Evolutionary conservation across 2,797 vertebrate species (phyloP).

Genomic region (Rhodeus uyekii): DNA sequence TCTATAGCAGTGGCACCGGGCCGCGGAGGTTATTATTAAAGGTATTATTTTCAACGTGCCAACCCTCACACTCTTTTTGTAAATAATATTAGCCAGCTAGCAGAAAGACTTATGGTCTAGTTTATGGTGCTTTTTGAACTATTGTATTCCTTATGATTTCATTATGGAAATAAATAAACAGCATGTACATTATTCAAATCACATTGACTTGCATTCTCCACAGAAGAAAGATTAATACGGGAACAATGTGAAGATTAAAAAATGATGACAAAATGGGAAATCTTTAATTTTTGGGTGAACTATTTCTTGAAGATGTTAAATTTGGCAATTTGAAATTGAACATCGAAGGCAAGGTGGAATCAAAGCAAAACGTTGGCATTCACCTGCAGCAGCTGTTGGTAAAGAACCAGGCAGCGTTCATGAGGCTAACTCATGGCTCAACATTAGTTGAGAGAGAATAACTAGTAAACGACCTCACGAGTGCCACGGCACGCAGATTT

Average conservation of each 20-base stretch:
- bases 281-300: neutral
- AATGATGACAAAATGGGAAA: neutral
- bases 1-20: too few species aligned
- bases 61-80: too few species aligned
- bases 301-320: neutral
- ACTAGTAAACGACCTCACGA: conserved; percentile 65
- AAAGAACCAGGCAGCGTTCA: conserved; percentile 9
- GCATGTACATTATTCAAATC: neutral
- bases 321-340: neutral
- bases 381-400: conserved; percentile 38
- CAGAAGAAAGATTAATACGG: neutral
- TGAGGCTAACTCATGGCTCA: conserved; percentile 40
- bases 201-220: neutral
- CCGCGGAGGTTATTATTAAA: too few species aligned
- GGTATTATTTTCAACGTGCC: too few species aligned
- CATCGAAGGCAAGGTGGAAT: conserved; percentile 22
- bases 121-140: neutral
- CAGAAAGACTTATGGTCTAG: neutral
- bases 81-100: neutral
- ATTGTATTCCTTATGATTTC: neutral
- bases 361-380: conserved; percentile 20
- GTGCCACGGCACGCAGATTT: conserved; percentile 66
- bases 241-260: neutral
- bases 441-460: conserved; percentile 55
- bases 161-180: neutral